These are phyloP conservation scores for Scophthalmus maximus DNA, from an alignment of 2,113 vertebrate genomes.

Conservation along the genomic window DNA sequence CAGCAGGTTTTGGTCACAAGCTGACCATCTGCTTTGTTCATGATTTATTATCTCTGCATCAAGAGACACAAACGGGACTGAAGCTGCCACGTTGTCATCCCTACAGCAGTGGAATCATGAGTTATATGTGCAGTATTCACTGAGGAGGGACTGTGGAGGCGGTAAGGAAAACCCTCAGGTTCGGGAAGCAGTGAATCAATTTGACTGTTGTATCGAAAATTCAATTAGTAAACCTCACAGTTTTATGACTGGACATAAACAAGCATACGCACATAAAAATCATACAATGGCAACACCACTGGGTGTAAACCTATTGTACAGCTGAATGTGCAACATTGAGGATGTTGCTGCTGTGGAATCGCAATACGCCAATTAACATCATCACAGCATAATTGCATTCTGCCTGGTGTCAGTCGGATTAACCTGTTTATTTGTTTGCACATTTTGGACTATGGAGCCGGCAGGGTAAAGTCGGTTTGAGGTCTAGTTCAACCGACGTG, in stretches of 20 bases:
- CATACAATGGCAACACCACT: background rate
- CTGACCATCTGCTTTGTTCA: conserved; percentile 74
- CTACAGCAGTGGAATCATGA: background rate
- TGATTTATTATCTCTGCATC: conserved; percentile 54
- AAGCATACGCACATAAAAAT: background rate
- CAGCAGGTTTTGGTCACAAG: conserved; percentile 60
- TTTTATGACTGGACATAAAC: background rate
- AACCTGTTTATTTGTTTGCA: background rate
- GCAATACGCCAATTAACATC: background rate
- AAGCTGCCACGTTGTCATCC: conserved; percentile 29
- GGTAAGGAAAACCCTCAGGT: background rate
- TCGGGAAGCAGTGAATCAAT: background rate
- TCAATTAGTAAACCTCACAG: background rate
- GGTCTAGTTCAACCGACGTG: background rate
- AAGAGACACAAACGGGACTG: conserved; percentile 18
- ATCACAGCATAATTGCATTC: background rate
- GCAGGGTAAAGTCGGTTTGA: background rate
- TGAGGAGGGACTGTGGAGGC: background rate
- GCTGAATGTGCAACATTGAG: background rate
- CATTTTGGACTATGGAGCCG: background rate
- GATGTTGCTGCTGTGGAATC: background rate
- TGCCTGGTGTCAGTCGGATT: background rate
- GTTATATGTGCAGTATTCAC: background rate
- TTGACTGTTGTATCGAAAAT: background rate
- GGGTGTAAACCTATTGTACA: background rate